phyloP scores from a whole-genome alignment of 2,113 vertebrate species.

The Agapornis roseicollis region DNA sequence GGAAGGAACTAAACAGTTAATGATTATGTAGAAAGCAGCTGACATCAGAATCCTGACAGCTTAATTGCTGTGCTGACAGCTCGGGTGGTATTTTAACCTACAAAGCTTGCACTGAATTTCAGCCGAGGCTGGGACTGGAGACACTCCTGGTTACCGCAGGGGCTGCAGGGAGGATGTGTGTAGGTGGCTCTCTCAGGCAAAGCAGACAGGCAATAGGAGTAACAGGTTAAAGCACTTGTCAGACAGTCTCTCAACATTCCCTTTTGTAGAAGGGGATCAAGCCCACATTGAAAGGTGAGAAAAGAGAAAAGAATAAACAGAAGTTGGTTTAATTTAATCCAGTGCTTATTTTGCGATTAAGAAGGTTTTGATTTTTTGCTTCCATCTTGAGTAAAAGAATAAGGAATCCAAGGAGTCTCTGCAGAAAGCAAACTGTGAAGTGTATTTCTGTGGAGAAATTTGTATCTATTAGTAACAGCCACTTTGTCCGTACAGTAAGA shows the following conservation, averaged over 20 bases:
- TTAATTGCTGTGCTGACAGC: conserved; percentile 46
- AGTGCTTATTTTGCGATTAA: neutral
- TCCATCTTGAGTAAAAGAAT: neutral
- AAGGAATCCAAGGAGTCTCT: neutral
- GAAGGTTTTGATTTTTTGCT: neutral
- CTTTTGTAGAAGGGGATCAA: neutral
- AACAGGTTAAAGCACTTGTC: neutral
- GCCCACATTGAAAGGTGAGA: neutral
- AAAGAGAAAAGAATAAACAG: neutral
- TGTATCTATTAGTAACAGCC: neutral
- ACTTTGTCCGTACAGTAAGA: neutral
- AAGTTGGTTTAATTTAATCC: neutral
- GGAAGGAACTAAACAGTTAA: conserved; percentile 14
- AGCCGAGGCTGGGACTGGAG: neutral
- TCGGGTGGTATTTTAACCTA: neutral
- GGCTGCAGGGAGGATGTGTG: conserved; percentile 6
- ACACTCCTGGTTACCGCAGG: conserved; percentile 13
- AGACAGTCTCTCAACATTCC: neutral
- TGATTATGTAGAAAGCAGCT: neutral
- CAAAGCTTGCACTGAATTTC: neutral
- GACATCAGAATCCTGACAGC: conserved; percentile 1
- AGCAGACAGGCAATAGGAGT: neutral
- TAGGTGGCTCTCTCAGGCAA: neutral
- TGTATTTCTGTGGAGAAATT: neutral
- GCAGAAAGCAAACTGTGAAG: neutral